Evolutionary conservation across 2,797 vertebrate genomes (phyloP).

Genomic region (Phyllotis vaccarum): DNA sequence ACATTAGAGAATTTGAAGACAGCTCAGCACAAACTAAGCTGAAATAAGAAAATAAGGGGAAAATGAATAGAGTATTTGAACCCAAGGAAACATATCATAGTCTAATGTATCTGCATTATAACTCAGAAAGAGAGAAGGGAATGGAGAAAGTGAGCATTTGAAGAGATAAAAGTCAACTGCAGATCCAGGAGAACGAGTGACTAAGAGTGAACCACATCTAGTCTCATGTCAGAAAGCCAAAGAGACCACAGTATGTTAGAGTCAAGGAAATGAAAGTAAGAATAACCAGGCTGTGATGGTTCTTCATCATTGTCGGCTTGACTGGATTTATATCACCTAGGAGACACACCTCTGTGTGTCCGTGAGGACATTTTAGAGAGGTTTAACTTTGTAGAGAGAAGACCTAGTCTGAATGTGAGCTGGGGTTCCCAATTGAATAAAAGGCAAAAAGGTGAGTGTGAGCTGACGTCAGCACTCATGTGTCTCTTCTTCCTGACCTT

Average conservation of each 20-base stretch:
- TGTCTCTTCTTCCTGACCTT: background rate
- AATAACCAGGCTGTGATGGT: background rate
- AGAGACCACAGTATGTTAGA: background rate
- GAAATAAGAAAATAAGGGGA: background rate
- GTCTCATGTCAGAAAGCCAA: background rate
- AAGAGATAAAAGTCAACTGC: background rate
- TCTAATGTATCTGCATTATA: background rate
- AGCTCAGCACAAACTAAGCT: background rate
- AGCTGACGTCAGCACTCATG: background rate
- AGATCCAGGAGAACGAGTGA: background rate
- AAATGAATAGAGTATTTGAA: background rate
- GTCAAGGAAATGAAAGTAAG: background rate
- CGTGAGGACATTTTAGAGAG: background rate
- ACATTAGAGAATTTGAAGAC: conserved; percentile 15
- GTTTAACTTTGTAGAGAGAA: background rate
- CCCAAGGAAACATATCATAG: background rate
- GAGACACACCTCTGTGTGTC: background rate
- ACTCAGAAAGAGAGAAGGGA: background rate
- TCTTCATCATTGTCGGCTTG: background rate
- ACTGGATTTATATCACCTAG: background rate
- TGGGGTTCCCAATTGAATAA: background rate
- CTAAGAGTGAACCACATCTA: background rate
- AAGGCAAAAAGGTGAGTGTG: background rate
- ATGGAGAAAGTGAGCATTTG: background rate
- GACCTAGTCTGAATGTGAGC: background rate